Evolutionary conservation across 2,113 vertebrate species (phyloP), one percentile per base, ranked within the genome.

Genomic region (Cottus gobio): DNA sequence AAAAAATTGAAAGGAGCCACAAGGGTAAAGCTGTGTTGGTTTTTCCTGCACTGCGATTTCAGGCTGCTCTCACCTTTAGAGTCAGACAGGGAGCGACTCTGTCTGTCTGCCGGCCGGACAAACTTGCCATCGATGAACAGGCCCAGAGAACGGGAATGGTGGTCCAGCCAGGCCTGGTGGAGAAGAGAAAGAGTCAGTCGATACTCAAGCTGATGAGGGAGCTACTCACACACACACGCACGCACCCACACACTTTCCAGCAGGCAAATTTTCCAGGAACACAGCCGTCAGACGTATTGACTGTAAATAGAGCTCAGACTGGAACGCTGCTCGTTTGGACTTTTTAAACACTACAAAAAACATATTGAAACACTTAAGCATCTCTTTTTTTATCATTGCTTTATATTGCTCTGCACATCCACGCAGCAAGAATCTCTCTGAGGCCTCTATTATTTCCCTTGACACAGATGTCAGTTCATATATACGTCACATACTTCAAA

Each of bases 101-200:
- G 66, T 56, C 92, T 82, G 37, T 83, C 89, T 3, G 68, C 78
- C 2, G 91, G 89, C n/a, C 13, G 11, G 22, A 91, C 86, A 70
- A 94, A 93, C 72, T 77, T 80, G 10, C 95, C 95, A 20, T 92
- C 78, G 12, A 93, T 72, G 82, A 95, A 96, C n/a, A 95, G 56
- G 39, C 93, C 93, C 28, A 95, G 90, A 30, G 79, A 83, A 13
- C 62, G 74, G 28, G 92, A 90, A 34, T 92, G 91, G 63, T 80
- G 86, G 46, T 94, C 92, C 28, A 96, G 79, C 95, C 95, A 96
- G n/a, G 92, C 91, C 95, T 96, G 82, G 26, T 0, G 77, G 12
- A 77, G 74, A 26, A 56, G 3, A 30, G 5, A 4, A 24, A 15
- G 4, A 6, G n/a, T 60, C 15, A 39, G 18, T 18, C 7, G 15